Evolutionary conservation across 2,797 vertebrate species (phyloP).

Genomic region (Coilia nasus): DNA sequence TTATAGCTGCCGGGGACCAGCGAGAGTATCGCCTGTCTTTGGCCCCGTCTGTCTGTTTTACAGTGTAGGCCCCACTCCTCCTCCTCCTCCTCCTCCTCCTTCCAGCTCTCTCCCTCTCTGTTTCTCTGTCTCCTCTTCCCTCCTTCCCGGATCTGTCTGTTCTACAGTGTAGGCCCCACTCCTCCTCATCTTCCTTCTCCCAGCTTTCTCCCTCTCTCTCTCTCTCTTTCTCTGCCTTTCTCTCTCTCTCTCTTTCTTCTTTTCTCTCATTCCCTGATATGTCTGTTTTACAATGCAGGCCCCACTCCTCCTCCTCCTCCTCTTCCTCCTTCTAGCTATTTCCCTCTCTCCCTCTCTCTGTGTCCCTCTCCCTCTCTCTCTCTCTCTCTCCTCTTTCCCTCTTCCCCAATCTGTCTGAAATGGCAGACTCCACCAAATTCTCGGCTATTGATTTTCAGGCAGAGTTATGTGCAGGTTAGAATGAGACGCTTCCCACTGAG

Average conservation of each 20-base stretch:
- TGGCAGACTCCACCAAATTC: conserved; percentile 74
- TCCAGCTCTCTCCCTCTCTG: conserved; percentile 57
- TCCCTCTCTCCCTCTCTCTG: conserved; percentile 58
- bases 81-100: conserved; percentile 51
- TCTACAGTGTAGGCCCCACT: too few species aligned
- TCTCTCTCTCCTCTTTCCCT: conserved; percentile 21
- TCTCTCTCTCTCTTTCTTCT: conserved; percentile 55
- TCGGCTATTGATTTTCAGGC: conserved; percentile 76
- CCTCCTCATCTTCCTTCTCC: conserved; percentile 50
- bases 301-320: too few species aligned
- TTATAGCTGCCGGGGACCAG: conserved; percentile 86
- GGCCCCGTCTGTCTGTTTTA: conserved; percentile 77
- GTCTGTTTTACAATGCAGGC: too few species aligned
- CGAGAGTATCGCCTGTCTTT: conserved; percentile 80
- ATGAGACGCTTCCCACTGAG: conserved; percentile 54
- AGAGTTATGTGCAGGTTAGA: conserved; percentile 57
- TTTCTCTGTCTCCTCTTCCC: conserved; percentile 24
- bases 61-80: conserved; percentile 68
- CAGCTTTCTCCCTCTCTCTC: conserved; percentile 51
- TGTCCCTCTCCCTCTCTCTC: conserved; percentile 54
- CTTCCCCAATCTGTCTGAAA: conserved; percentile 71
- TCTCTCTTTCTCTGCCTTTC: conserved; percentile 53
- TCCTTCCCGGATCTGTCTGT: conserved; percentile 67
- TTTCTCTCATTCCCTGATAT: too few species aligned
- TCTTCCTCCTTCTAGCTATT: conserved; percentile 53